Evolutionary conservation across 2,888 invertebrate genomes (phyloP), one percentile per base, ranked within the genome.

Genomic region (Toxonevra muliebris): DNA sequence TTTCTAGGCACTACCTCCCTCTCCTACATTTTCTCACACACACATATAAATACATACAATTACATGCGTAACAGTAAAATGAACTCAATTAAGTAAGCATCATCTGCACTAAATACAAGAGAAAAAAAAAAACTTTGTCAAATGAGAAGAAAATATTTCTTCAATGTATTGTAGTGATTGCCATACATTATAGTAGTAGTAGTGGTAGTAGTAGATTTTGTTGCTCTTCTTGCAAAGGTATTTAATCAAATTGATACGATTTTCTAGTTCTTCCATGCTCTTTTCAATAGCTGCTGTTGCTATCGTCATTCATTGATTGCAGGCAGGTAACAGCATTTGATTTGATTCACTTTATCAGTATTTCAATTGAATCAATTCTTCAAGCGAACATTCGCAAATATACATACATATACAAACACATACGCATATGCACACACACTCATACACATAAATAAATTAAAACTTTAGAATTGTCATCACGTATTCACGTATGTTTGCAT

Each of bases 331-430:
- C 30, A 13, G 10, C 30, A 15, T 15, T 42, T 60, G 43, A 43
- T 53, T 53, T 9, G 43, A 60, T 45, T 52, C 48, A 30, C 60
- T 61, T 61, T 54, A 66, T 66, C 57, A 60, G 45, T 61, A 55
- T 66, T 66, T 60, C 66, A 66, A 66, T 69, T 61, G 30, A 65
- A 61, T 65, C 55, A 55, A 60, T 69, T 30, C 30, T 30, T 7
- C 30, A 50, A 53, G 43, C 41, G 42, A 42, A 20, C 52, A 68
- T 65, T 61, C 68, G 70, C 63, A 66, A 62, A 68, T 70, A 72
- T 70, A 75, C 71, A 58, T 30, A 7, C 7, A 30, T 30, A 30
- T 30, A 74, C 72, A 58, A 15, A 52, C 8, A 17, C 45, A 53
- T 17, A 63, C 59, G 40, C 50, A 57, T 30, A 55, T n/a, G n/a